phyloP scores from a whole-genome alignment of 2,888 invertebrate genomes.

The Drosophila glabriapex region DNA sequence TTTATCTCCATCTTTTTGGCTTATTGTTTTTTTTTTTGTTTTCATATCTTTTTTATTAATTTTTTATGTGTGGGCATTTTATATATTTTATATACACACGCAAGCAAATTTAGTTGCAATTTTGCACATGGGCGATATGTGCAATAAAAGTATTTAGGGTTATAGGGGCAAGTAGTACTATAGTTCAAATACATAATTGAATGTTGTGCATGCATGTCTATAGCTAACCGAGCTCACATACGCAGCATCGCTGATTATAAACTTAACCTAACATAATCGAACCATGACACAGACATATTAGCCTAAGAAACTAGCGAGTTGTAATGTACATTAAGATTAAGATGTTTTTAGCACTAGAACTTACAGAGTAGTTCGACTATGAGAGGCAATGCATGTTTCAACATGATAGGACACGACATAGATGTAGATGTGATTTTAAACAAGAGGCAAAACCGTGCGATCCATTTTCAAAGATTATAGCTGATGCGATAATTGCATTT shows the following conservation, averaged over 20 bases:
- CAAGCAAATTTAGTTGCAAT: conserved; percentile 26
- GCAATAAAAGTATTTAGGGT: conserved; percentile 21
- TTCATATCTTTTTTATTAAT: conserved; percentile 20
- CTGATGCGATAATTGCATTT: conserved; percentile 58
- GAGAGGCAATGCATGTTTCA: conserved; percentile 49
- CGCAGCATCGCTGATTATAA: conserved; percentile 31
- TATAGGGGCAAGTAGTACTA: conserved; percentile 23
- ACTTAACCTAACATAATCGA: conserved; percentile 27
- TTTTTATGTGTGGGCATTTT: conserved; percentile 18
- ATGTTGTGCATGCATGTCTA: conserved; percentile 50
- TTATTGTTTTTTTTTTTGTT: conserved; percentile 37
- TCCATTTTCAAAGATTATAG: conserved; percentile 51
- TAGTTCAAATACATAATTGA: conserved; percentile 39
- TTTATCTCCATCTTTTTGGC: conserved; percentile 38
- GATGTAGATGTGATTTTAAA: conserved; percentile 78
- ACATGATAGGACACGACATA: conserved; percentile 59
- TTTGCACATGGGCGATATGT: conserved; percentile 25
- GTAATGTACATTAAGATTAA: conserved; percentile 72
- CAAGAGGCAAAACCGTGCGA: conserved; percentile 32
- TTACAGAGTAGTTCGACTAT: conserved; percentile 58
- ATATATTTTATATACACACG: conserved; percentile 12
- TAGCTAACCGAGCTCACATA: conserved; percentile 32
- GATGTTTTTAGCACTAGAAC: conserved; percentile 77
- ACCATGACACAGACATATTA: conserved; percentile 37
- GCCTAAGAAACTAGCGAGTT: conserved; percentile 63